Evolutionary conservation across 2,797 vertebrate genomes (phyloP).

Genomic region (Tamandua tetradactyla): DNA sequence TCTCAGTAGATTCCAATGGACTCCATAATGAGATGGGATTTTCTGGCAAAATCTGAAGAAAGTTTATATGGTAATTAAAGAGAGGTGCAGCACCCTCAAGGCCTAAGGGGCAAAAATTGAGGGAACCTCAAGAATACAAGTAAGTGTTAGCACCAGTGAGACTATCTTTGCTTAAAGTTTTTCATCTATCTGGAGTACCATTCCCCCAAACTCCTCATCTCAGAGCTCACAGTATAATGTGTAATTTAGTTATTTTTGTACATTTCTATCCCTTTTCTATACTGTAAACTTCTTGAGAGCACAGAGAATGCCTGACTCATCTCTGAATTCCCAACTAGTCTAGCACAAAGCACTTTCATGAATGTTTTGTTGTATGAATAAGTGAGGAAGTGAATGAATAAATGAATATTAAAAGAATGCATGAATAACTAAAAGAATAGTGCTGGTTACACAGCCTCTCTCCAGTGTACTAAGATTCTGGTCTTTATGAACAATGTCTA

Average conservation of each 20-base stretch:
- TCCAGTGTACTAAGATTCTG: slow-evolving; percentile 17
- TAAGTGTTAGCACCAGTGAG: background rate
- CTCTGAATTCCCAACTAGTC: background rate
- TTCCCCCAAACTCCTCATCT: background rate
- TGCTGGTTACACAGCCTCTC: background rate
- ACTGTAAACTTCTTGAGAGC: background rate
- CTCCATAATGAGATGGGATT: background rate
- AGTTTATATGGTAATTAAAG: slow-evolving; percentile 17
- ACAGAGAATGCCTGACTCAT: slow-evolving; percentile 14
- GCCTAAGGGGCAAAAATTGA: background rate
- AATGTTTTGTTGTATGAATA: slow-evolving; percentile 32
- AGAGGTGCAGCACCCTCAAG: slow-evolving; percentile 4
- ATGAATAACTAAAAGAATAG: slow-evolving; percentile 12
- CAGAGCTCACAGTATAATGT: slow-evolving; percentile 10
- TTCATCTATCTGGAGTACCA: background rate
- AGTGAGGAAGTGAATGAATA: background rate
- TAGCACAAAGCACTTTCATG: slow-evolving; percentile 24
- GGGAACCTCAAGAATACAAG: slow-evolving; percentile 10
- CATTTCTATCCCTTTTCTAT: background rate
- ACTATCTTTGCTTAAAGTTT: background rate
- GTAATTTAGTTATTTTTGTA: background rate
- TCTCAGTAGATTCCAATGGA: background rate
- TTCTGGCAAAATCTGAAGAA: slow-evolving; percentile 44
- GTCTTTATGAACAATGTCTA: background rate
- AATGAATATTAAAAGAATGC: background rate